Conservation (phyloP, 2,797 vertebrate species). For the Danio choprae region DNA sequence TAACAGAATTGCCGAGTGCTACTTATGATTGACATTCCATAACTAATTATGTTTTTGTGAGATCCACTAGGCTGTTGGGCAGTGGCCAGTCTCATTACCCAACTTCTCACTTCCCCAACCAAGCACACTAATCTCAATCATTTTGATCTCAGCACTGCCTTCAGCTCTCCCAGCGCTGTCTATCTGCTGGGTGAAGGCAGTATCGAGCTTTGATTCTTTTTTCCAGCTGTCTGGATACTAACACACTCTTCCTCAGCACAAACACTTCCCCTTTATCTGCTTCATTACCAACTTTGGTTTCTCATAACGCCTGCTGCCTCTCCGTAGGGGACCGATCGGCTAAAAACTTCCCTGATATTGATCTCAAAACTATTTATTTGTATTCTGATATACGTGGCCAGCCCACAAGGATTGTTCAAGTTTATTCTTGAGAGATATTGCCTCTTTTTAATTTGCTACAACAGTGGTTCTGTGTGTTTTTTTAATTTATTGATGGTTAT, state of each 20-base stretch:
- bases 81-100: conserved; percentile 29
- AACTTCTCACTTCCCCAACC: conserved; percentile 18
- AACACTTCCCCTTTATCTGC: conserved; percentile 13
- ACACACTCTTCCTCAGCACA: neutral
- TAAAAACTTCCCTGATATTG: neutral
- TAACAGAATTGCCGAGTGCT: neutral
- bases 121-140: conserved; percentile 36
- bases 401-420: neutral
- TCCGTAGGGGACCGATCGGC: neutral
- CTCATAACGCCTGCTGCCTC: neutral
- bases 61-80: conserved; percentile 8
- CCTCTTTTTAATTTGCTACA: neutral
- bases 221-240: conserved; percentile 6
- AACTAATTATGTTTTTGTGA: conserved; percentile 17
- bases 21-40: conserved; percentile 10
- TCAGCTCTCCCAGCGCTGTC: conserved; percentile 1
- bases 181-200: conserved; percentile 6
- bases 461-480: neutral
- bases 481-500: neutral
- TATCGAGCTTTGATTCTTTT: conserved; percentile 28
- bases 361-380: neutral
- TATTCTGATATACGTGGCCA: neutral
- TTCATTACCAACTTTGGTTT: conserved; percentile 10
- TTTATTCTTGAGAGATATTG: neutral
- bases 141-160: conserved; percentile 24